These are phyloP conservation scores for Drosophila monieri DNA, from an alignment of 2,888 invertebrate genomes.

Conservation along the genomic window DNA sequence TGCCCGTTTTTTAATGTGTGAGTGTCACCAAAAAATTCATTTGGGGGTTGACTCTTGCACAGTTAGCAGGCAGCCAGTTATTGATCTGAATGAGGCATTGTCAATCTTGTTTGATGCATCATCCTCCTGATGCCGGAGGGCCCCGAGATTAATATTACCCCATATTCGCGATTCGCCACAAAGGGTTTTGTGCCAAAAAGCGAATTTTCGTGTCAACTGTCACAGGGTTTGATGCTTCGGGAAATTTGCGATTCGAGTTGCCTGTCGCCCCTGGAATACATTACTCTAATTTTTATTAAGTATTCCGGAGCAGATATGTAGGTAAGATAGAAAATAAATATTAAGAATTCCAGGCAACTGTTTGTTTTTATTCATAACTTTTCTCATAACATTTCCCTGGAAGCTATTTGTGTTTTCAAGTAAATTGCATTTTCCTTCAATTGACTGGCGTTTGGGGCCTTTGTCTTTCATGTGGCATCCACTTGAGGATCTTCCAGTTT, in stretches of 20 bases:
- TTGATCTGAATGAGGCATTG: slow-evolving; percentile 71
- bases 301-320: background rate
- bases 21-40: slow-evolving; percentile 60
- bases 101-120: slow-evolving; percentile 76
- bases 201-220: slow-evolving; percentile 77
- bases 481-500: slow-evolving; percentile 60
- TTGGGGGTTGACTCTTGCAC: slow-evolving; percentile 56
- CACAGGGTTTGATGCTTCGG: slow-evolving; percentile 64
- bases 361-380: slow-evolving; percentile 36
- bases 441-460: slow-evolving; percentile 50
- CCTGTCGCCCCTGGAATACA: slow-evolving; percentile 15
- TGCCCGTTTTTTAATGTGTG: slow-evolving; percentile 47
- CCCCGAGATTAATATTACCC: slow-evolving; percentile 67
- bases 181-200: slow-evolving; percentile 54
- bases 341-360: slow-evolving; percentile 3
- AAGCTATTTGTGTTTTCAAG: slow-evolving; percentile 58
- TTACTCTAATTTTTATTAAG: background rate
- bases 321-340: background rate
- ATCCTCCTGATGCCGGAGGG: slow-evolving; percentile 20
- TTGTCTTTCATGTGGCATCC: slow-evolving; percentile 65
- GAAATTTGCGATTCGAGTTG: slow-evolving; percentile 22
- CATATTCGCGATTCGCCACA: slow-evolving; percentile 26
- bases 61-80: slow-evolving; percentile 49
- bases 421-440: slow-evolving; percentile 52
- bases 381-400: slow-evolving; percentile 5